phyloP scores from a whole-genome alignment of 2,797 vertebrate species.

The Vireo griseus region DNA sequence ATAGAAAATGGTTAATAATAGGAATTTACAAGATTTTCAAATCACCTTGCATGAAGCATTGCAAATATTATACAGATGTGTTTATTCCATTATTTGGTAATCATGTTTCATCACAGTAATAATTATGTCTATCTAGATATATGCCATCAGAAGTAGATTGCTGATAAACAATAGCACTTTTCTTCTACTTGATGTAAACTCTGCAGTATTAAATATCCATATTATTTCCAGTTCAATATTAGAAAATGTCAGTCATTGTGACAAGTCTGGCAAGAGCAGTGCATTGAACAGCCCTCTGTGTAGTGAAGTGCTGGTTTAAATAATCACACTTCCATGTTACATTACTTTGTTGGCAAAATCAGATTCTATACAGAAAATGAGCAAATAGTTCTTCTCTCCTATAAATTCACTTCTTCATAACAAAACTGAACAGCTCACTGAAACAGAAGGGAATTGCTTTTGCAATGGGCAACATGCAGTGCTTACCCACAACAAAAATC shows the following conservation, averaged over 20 bases:
- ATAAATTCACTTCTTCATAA: slow-evolving; percentile 41
- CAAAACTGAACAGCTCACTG: slow-evolving; percentile 47
- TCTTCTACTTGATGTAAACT: slow-evolving; percentile 74
- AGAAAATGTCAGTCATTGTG: slow-evolving; percentile 78
- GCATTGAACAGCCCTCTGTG: slow-evolving; percentile 57
- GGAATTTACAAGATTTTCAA: slow-evolving; percentile 62
- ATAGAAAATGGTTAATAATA: slow-evolving; percentile 64
- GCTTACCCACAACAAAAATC: slow-evolving; percentile 10
- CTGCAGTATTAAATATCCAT: slow-evolving; percentile 79
- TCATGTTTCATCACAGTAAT: slow-evolving; percentile 70
- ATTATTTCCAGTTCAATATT: slow-evolving; percentile 80
- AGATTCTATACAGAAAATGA: slow-evolving; percentile 51
- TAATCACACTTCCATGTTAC: slow-evolving; percentile 66
- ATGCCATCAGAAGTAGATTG: slow-evolving; percentile 68
- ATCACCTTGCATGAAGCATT: slow-evolving; percentile 59
- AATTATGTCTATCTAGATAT: slow-evolving; percentile 73
- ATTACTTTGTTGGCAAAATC: slow-evolving; percentile 73
- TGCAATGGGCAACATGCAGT: neutral
- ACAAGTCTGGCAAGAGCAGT: slow-evolving; percentile 67
- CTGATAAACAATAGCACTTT: slow-evolving; percentile 77
- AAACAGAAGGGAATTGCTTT: slow-evolving; percentile 33
- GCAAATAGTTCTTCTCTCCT: slow-evolving; percentile 36
- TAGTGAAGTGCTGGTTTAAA: slow-evolving; percentile 64
- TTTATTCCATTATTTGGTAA: slow-evolving; percentile 68
- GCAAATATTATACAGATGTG: slow-evolving; percentile 64